These are phyloP conservation scores for Melanostoma scalare DNA, from an alignment of 2,888 invertebrate genomes.

Conservation along the genomic window DNA sequence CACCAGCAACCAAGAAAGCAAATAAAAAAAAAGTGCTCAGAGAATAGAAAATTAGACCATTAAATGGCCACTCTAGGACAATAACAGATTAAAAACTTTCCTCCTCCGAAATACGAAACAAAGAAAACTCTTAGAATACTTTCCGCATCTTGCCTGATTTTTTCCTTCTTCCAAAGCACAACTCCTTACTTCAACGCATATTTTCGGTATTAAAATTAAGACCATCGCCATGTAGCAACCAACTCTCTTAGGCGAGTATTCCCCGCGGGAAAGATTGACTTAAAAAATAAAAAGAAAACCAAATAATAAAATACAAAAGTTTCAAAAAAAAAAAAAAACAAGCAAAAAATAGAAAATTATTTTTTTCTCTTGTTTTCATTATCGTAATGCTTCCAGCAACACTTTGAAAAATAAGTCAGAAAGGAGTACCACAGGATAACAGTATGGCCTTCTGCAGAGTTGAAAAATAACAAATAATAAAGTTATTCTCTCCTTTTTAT, in stretches of 20 bases:
- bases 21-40: neutral
- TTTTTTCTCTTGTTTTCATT: conserved; percentile 57
- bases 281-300: conserved; percentile 30
- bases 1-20: neutral
- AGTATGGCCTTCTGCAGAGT: conserved; percentile 25
- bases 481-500: conserved; percentile 37
- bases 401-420: conserved; percentile 31
- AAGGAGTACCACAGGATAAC: neutral
- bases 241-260: conserved; percentile 43
- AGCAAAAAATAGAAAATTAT: conserved; percentile 43
- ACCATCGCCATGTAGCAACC: conserved; percentile 33
- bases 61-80: conserved; percentile 63
- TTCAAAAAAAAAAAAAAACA: conserved; percentile 1
- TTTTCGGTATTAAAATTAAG: conserved; percentile 43
- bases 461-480: conserved; percentile 52
- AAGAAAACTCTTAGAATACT: conserved; percentile 23
- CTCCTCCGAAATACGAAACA: conserved; percentile 31
- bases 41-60: conserved; percentile 54
- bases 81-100: conserved; percentile 67
- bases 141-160: neutral
- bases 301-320: conserved; percentile 21
- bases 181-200: conserved; percentile 38
- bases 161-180: neutral
- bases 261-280: conserved; percentile 65
- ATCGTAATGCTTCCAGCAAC: conserved; percentile 52